Evolutionary conservation across 2,113 vertebrate genomes (phyloP).

Genomic region (Phycodurus eques): DNA sequence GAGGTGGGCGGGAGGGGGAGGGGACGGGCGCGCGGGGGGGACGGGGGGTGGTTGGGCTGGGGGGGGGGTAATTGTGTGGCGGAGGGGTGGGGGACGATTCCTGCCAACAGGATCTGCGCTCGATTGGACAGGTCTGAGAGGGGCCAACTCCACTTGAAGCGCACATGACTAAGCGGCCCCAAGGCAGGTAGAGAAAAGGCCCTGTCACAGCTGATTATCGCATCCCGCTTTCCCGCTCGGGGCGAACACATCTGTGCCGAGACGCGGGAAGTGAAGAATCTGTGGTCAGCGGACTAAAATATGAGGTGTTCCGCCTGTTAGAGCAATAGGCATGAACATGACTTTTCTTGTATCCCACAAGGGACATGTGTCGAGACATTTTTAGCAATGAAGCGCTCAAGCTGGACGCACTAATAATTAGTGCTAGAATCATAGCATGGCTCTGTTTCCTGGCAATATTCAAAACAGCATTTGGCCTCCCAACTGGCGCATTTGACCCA

Average conservation of each 20-base stretch:
- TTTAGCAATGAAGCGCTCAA: not conserved
- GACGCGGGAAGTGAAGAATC: not conserved
- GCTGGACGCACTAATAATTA: too few species aligned
- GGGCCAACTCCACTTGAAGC: slow-evolving; percentile 59
- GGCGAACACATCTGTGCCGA: not conserved
- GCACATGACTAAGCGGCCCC: slow-evolving; percentile 65
- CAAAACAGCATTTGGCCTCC: not conserved
- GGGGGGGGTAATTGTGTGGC: not conserved
- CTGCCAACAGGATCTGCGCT: slow-evolving; percentile 63
- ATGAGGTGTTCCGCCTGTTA: not conserved
- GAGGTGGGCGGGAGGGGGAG: slow-evolving; percentile 24
- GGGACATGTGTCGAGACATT: not conserved
- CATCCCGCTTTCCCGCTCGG: not conserved
- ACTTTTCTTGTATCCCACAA: not conserved
- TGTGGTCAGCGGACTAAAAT: not conserved
- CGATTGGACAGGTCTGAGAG: slow-evolving; percentile 55
- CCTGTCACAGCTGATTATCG: slow-evolving; percentile 66
- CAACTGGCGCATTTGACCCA: not conserved
- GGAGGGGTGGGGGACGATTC: not conserved
- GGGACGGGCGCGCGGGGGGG: too few species aligned
- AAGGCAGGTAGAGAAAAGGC: slow-evolving; percentile 68
- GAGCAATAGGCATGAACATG: not conserved
- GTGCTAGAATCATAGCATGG: too few species aligned
- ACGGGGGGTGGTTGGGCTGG: too few species aligned
- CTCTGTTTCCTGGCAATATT: not conserved